Evolutionary conservation across 2,113 vertebrate species (phyloP).

Genomic region (Dissostichus mawsoni): DNA sequence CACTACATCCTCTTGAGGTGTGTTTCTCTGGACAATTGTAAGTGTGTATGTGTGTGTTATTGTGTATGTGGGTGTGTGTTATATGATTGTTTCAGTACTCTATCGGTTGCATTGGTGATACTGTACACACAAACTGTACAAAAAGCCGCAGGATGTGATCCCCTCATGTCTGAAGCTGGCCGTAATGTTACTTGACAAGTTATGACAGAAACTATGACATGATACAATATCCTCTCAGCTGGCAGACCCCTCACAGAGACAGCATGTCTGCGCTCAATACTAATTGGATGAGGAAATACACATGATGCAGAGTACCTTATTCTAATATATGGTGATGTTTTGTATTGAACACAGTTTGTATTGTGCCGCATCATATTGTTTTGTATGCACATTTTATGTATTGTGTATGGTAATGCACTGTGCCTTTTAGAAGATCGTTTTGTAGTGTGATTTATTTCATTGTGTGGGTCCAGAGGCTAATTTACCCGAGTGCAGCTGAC

Average conservation of each 20-base stretch:
- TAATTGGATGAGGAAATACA: conserved; percentile 40
- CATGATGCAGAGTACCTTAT: conserved; percentile 20
- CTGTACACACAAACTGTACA: conserved; percentile 7
- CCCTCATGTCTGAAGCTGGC: conserved; percentile 33
- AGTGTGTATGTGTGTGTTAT: conserved; percentile 10
- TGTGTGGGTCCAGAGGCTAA: conserved; percentile 37
- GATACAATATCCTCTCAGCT: conserved; percentile 50
- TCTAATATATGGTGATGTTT: conserved; percentile 30
- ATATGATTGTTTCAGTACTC: neutral
- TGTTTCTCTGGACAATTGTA: conserved; percentile 2
- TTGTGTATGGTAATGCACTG: conserved; percentile 32
- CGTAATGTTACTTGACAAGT: conserved; percentile 65
- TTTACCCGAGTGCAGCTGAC: conserved; percentile 44
- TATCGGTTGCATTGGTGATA: conserved; percentile 1
- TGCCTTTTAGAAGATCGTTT: conserved; percentile 21
- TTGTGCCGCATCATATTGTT: conserved; percentile 15
- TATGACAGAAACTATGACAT: conserved; percentile 62
- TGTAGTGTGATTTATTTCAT: conserved; percentile 36
- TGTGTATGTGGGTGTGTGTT: neutral
- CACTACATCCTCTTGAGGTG: conserved; percentile 8
- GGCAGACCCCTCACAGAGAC: conserved; percentile 35
- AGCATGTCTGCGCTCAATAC: conserved; percentile 37
- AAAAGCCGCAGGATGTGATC: conserved; percentile 16
- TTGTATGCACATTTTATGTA: conserved; percentile 43
- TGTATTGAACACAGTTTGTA: conserved; percentile 9